A percentile compares a stretch with the other conserved stretches of the same genome.
Evolutionary conservation across 1,140 invertebrate genomes (phyloP).

Genomic region (Dendroctonus valens): DNA sequence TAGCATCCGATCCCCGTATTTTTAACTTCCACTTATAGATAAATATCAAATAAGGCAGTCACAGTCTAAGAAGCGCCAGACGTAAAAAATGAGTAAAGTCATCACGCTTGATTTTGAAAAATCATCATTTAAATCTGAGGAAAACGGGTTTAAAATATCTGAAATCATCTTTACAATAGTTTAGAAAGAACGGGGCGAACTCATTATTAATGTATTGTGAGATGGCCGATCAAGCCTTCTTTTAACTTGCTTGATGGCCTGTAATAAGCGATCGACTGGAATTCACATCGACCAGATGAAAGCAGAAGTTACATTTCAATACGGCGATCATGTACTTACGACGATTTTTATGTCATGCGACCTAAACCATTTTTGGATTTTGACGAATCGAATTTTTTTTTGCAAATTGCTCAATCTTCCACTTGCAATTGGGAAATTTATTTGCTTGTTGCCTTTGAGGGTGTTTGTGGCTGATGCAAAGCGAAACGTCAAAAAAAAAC

Average conservation of each 20-base stretch:
- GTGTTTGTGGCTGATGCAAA: no score
- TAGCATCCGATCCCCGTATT: not conserved
- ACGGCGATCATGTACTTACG: no score
- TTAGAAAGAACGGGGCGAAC: slow-evolving; percentile 25
- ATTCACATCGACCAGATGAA: not conserved
- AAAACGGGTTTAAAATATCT: slow-evolving; percentile 35
- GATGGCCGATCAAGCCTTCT: not conserved
- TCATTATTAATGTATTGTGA: slow-evolving; percentile 29
- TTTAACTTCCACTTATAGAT: slow-evolving; percentile 12
- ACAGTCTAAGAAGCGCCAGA: slow-evolving; percentile 29
- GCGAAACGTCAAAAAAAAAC: no score
- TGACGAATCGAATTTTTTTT: no score
- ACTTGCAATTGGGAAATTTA: no score
- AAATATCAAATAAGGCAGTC: slow-evolving; percentile 14
- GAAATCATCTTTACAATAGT: slow-evolving; percentile 34
- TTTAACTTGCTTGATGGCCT: no score
- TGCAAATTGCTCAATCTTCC: no score
- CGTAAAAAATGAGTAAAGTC: slow-evolving; percentile 36
- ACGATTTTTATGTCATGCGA: no score
- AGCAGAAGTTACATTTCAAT: no score
- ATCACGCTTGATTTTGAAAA: slow-evolving; percentile 34
- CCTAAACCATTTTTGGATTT: no score
- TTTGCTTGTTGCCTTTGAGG: no score
- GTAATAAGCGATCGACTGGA: not conserved
- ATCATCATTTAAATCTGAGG: slow-evolving; percentile 34